Evolutionary conservation across 2,888 invertebrate species (phyloP).

Genomic region (Phorcus lineatus): DNA sequence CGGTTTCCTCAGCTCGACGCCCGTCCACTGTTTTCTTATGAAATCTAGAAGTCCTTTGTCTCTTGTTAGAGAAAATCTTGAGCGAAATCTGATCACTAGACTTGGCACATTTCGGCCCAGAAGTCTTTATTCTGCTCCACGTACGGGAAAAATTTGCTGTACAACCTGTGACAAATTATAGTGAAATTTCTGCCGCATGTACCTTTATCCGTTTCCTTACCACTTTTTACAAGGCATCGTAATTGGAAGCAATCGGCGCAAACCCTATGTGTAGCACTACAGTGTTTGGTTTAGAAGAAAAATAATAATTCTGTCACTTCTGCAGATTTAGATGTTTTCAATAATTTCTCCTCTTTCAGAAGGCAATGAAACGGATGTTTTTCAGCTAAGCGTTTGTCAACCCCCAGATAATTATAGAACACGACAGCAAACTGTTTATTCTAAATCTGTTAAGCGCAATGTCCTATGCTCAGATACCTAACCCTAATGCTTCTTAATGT

Average conservation of each 20-base stretch:
- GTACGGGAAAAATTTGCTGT: background rate
- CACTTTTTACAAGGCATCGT: background rate
- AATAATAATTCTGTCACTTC: slow-evolving; percentile 3
- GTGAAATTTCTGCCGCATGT: slow-evolving; percentile 7
- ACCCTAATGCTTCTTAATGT: background rate
- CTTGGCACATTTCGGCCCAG: background rate
- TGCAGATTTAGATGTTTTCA: background rate
- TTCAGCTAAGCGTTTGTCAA: background rate
- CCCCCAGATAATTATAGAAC: background rate
- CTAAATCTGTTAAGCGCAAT: background rate
- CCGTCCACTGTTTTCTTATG: slow-evolving; percentile 27
- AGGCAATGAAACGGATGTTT: background rate
- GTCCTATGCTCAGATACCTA: background rate
- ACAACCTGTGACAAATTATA: slow-evolving; percentile 15
- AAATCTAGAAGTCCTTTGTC: slow-evolving; percentile 29
- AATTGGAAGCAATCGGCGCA: background rate
- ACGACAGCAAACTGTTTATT: background rate
- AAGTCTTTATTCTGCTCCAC: background rate
- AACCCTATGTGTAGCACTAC: background rate
- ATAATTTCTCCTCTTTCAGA: slow-evolving; percentile 8
- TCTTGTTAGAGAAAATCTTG: slow-evolving; percentile 8
- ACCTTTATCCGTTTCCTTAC: background rate
- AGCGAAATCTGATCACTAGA: background rate
- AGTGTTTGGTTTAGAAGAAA: background rate
- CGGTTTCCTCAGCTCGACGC: slow-evolving; percentile 8